phyloP scores from a whole-genome alignment of 2,113 vertebrate species.

The Drymodes brunneopygia region DNA sequence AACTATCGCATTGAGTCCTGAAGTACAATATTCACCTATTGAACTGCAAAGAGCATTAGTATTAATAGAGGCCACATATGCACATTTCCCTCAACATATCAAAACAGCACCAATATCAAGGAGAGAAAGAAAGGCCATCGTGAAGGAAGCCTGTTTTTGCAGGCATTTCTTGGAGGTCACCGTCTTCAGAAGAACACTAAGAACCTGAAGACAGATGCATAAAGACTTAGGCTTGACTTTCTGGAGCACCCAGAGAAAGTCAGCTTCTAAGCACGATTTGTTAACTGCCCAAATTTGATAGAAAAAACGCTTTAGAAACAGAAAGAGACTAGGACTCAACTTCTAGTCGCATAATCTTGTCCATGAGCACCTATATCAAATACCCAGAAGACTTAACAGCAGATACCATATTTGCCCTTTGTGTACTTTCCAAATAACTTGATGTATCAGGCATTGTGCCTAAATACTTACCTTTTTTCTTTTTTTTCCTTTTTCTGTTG shows the following conservation, averaged over 20 bases:
- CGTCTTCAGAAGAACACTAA: background rate
- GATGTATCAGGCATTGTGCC: background rate
- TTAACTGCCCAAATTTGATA: background rate
- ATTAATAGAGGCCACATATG: background rate
- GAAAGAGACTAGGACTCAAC: background rate
- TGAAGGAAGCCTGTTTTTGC: background rate
- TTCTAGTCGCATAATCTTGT: background rate
- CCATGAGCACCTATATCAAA: background rate
- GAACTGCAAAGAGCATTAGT: background rate
- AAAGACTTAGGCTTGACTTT: background rate
- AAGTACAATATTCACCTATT: background rate
- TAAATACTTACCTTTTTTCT: background rate
- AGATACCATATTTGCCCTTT: background rate
- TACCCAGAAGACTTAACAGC: background rate
- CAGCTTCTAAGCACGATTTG: background rate
- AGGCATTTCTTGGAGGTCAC: background rate
- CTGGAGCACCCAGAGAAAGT: background rate
- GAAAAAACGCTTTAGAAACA: background rate
- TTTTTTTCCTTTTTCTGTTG: background rate
- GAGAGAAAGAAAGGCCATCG: background rate
- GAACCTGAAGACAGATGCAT: background rate
- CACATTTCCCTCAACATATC: background rate
- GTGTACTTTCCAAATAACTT: background rate
- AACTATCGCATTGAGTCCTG: background rate
- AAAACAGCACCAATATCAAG: background rate